Evolutionary conservation across 1,140 invertebrate species (phyloP), one percentile per base, ranked within the genome.

Genomic region (Drosophila nannoptera): DNA sequence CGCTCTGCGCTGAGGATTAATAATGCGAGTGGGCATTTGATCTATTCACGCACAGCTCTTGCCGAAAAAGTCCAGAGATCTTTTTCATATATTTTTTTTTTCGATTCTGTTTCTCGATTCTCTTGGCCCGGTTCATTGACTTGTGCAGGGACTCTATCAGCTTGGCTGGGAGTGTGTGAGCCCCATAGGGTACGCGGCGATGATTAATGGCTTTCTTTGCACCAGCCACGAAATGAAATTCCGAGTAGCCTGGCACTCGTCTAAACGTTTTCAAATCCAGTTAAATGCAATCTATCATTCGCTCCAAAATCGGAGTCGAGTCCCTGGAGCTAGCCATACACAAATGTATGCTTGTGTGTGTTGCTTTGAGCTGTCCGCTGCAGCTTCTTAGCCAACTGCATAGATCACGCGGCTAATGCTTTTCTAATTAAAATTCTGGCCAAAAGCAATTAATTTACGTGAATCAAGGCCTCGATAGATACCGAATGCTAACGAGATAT

Each of bases 31-130:
- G 66, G 69, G 70, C 43, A 59, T 55, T 63, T 56, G 69, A 75
- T 75, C 63, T 75, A 75, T 73, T 75, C 69, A 73, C 73, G 71
- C 22, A 22, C 22, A 70, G 63, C 71, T 69, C 40, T 86, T 80
- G 80, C 80, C 80, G 80, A 84, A 84, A 84, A 86, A 71, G 80
- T 84, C 80, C 80, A 77, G 76, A 84, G 66, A 82, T 73, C 8
- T 64, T 43, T 22, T 22, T 22, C 3, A 22, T 22, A n/a, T 22
- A 2, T 22, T 22, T 22, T 22, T 22, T 22, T 22, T 22, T 22
- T 22, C 3, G 22, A 22, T 22, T 22, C 22, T 22, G 22, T 22
- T 22, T 22, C 22, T 22, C n/a, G n/a, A 6, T 43, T 1, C 12
- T 59, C 45, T 70, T 67, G 42, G 52, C 60, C 62, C 56, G 78